Evolutionary conservation across 2,888 invertebrate genomes (phyloP).

Genomic region (Drosophila picticornis): DNA sequence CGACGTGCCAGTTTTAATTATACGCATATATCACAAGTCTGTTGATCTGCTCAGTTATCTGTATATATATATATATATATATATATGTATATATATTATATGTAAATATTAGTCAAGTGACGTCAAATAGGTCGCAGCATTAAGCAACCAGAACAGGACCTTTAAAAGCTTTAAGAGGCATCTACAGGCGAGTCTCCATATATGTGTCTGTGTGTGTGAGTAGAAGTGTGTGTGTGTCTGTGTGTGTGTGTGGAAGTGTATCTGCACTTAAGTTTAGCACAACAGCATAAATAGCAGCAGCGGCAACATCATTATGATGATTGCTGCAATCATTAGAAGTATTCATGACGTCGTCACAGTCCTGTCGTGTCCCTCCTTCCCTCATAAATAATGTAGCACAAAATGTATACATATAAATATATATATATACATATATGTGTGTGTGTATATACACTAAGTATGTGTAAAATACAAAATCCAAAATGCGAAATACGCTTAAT

Average conservation of each 20-base stretch:
- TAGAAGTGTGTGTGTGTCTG: conserved; percentile 11
- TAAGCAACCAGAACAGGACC: conserved; percentile 20
- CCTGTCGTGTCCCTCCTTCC: conserved; percentile 35
- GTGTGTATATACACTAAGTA: not conserved
- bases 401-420: conserved; percentile 8
- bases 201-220: conserved; percentile 6
- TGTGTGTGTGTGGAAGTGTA: conserved; percentile 7
- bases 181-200: not conserved
- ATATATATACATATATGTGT: not conserved
- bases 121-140: conserved; percentile 54
- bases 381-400: conserved; percentile 62
- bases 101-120: conserved; percentile 36
- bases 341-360: conserved; percentile 54
- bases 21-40: conserved; percentile 23
- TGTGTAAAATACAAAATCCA: conserved; percentile 52
- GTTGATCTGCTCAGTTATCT: conserved; percentile 14
- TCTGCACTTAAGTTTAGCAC: conserved; percentile 45
- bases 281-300: conserved; percentile 12
- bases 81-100: not conserved
- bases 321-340: conserved; percentile 59
- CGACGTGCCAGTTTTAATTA: conserved; percentile 52
- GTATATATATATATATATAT: conserved; percentile 1
- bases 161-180: conserved; percentile 36
- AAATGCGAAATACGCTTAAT: conserved; percentile 65
- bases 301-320: conserved; percentile 51